phyloP scores from a whole-genome alignment of 2,797 vertebrate genomes.

The Mus minutoides region DNA sequence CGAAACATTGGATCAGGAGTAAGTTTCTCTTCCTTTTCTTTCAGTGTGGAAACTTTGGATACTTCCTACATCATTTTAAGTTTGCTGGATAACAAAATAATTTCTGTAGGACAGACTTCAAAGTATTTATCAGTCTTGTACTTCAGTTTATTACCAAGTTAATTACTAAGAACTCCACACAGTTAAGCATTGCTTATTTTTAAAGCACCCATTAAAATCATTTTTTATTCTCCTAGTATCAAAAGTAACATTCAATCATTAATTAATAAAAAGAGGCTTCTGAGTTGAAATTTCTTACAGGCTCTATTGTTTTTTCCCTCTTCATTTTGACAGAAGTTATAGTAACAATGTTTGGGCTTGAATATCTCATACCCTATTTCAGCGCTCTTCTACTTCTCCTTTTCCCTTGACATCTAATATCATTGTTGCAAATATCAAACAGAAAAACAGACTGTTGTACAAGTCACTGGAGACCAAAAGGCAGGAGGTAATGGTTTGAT shows the following conservation, averaged over 20 bases:
- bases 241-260: not conserved
- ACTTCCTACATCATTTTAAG: not conserved
- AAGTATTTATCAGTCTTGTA: not conserved
- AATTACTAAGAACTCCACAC: not conserved
- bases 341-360: not conserved
- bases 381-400: not conserved
- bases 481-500: slow-evolving; percentile 58
- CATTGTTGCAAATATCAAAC: slow-evolving; percentile 61
- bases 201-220: not conserved
- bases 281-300: not conserved
- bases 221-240: not conserved
- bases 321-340: not conserved
- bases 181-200: not conserved
- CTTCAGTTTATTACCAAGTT: not conserved
- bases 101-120: not conserved
- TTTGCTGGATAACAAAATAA: not conserved
- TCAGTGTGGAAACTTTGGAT: not conserved
- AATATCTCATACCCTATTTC: not conserved
- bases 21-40: rapidly evolving
- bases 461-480: slow-evolving; percentile 60
- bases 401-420: slow-evolving; percentile 52
- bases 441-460: slow-evolving; percentile 25
- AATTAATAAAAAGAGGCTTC: not conserved
- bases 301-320: not conserved
- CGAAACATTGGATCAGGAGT: not conserved